Evolutionary conservation across 2,113 vertebrate genomes (phyloP).

Genomic region (Phylloscopus trochilus): DNA sequence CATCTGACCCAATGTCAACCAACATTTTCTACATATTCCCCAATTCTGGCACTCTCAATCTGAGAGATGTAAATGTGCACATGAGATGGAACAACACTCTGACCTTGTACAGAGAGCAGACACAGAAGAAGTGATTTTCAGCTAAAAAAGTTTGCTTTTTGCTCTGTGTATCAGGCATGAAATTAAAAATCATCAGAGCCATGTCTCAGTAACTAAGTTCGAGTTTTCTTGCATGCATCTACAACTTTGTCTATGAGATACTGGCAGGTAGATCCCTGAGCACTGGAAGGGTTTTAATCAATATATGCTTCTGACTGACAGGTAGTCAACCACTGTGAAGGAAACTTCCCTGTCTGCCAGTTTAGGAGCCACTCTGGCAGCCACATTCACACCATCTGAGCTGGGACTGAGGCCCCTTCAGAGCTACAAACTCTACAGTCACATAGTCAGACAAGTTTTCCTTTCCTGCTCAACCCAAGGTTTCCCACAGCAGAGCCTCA

Average conservation of each 20-base stretch:
- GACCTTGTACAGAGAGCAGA: not conserved
- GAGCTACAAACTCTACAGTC: not conserved
- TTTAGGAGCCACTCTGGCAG: not conserved
- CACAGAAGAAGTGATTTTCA: not conserved
- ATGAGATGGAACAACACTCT: not conserved
- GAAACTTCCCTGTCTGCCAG: not conserved
- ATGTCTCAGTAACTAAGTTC: conserved; percentile 21
- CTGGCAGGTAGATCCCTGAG: not conserved
- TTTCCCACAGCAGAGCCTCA: not conserved
- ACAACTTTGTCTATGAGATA: not conserved
- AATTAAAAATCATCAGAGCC: conserved; percentile 56
- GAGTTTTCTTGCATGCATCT: conserved; percentile 11
- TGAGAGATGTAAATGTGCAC: not conserved
- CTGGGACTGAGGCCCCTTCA: not conserved
- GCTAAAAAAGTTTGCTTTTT: not conserved
- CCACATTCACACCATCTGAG: not conserved
- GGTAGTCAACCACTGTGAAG: not conserved
- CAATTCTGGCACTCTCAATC: not conserved
- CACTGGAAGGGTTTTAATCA: not conserved
- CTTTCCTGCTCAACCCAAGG: not conserved
- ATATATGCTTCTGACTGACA: not conserved
- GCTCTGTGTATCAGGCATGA: conserved; percentile 30
- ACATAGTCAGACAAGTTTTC: not conserved
- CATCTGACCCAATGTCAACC: not conserved
- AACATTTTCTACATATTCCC: not conserved